These are phyloP conservation scores for Acleris emargana DNA, from an alignment of 2,888 invertebrate species.

Conservation along the genomic window DNA sequence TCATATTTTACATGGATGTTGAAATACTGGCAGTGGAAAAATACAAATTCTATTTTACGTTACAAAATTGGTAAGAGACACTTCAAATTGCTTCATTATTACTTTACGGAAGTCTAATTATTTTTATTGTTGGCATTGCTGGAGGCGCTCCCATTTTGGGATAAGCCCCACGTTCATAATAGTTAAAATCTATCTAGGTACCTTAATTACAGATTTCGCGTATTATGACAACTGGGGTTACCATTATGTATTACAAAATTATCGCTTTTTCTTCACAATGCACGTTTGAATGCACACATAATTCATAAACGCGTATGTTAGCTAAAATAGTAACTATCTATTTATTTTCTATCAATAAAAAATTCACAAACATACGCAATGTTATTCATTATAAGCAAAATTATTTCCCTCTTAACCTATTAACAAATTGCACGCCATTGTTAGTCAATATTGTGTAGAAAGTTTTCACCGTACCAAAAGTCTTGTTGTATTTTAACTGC, in stretches of 20 bases:
- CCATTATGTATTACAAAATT: slow-evolving; percentile 16
- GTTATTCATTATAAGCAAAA: slow-evolving; percentile 33
- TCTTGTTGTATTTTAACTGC: slow-evolving; percentile 12
- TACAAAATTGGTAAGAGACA: slow-evolving; percentile 50
- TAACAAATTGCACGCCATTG: slow-evolving; percentile 37
- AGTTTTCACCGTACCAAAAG: slow-evolving; percentile 19
- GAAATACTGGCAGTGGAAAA: slow-evolving; percentile 85
- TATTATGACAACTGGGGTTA: slow-evolving; percentile 20
- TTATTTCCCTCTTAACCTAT: slow-evolving; percentile 26
- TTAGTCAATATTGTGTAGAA: slow-evolving; percentile 31
- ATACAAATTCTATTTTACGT: slow-evolving; percentile 66
- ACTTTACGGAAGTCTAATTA: slow-evolving; percentile 30
- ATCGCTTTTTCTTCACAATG: slow-evolving; percentile 3
- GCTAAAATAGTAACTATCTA: slow-evolving; percentile 30
- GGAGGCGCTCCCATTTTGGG: slow-evolving; percentile 19
- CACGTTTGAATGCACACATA: slow-evolving; percentile 20
- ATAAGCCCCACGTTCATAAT: slow-evolving; percentile 6
- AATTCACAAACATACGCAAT: slow-evolving; percentile 33
- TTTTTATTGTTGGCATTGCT: slow-evolving; percentile 23
- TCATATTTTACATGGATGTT: slow-evolving; percentile 69
- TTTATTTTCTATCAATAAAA: slow-evolving; percentile 34
- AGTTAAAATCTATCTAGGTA: slow-evolving; percentile 13
- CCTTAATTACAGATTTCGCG: slow-evolving; percentile 12
- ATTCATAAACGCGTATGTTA: slow-evolving; percentile 29
- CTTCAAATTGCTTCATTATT: slow-evolving; percentile 28